phyloP scores from a whole-genome alignment of 2,113 vertebrate species.

The Platysteira castanea region DNA sequence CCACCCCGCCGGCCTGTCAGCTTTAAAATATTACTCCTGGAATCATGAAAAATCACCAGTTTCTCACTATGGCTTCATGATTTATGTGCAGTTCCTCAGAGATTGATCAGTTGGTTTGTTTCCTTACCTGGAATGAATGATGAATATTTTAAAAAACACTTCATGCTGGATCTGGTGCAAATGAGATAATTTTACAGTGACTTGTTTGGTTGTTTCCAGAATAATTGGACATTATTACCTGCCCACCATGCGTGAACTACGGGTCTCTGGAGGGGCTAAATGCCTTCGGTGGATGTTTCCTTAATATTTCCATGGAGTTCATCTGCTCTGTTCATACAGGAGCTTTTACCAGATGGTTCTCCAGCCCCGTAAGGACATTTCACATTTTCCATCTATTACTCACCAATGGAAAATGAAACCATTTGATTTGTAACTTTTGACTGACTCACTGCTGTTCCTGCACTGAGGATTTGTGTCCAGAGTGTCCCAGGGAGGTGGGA shows the following conservation, averaged over 20 bases:
- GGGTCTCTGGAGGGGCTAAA: slow-evolving; percentile 61
- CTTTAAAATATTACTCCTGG: slow-evolving; percentile 63
- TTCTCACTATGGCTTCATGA: slow-evolving; percentile 68
- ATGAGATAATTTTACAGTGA: slow-evolving; percentile 68
- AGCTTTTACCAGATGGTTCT: slow-evolving; percentile 67
- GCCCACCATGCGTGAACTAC: slow-evolving; percentile 67
- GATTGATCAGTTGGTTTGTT: slow-evolving; percentile 69
- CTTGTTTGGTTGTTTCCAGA: slow-evolving; percentile 56
- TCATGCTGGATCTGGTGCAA: slow-evolving; percentile 33
- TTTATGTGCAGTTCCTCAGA: slow-evolving; percentile 70
- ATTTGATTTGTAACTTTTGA: not conserved
- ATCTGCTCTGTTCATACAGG: slow-evolving; percentile 38
- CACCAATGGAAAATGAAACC: slow-evolving; percentile 24
- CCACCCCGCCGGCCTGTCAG: slow-evolving; percentile 63
- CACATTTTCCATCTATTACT: slow-evolving; percentile 56
- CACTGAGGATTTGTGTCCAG: not conserved
- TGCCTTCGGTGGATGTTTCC: slow-evolving; percentile 56
- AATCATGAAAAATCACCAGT: slow-evolving; percentile 69
- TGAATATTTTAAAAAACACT: slow-evolving; percentile 65
- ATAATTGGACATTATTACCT: slow-evolving; percentile 75
- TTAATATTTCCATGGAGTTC: slow-evolving; percentile 58
- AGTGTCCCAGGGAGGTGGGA: not conserved
- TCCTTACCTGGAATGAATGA: slow-evolving; percentile 68
- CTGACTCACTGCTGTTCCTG: not conserved
- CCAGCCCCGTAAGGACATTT: slow-evolving; percentile 48